Percentiles rank a stretch among this genome's conserved stretches.
Evolutionary conservation across 1,140 invertebrate genomes (phyloP).

Genomic region (Popillia japonica): DNA sequence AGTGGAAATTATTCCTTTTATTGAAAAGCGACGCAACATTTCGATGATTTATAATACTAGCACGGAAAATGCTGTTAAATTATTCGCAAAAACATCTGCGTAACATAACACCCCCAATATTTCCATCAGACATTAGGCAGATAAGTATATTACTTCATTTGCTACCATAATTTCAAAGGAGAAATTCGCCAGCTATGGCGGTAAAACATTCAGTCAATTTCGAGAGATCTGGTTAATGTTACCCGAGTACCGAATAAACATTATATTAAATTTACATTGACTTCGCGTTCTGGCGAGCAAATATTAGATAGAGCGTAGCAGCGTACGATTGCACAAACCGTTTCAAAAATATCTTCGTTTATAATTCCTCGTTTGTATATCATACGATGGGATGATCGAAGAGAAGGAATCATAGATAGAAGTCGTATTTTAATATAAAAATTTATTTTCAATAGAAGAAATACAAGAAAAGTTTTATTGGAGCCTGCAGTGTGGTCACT

Average conservation of each 20-base stretch:
- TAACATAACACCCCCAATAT: not conserved
- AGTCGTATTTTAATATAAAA: not conserved
- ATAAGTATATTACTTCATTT: conserved; percentile 10
- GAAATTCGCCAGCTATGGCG: not conserved
- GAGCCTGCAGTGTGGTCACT: not conserved
- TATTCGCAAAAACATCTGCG: not conserved
- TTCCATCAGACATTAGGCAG: not conserved
- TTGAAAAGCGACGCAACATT: no score
- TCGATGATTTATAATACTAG: no score
- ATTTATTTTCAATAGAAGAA: not conserved
- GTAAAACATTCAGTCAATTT: conserved; percentile 16
- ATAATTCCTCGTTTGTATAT: not conserved
- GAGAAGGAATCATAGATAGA: no score
- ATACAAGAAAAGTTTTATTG: not conserved
- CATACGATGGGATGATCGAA: no score
- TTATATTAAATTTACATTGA: conserved; percentile 3
- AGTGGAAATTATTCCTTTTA: no score
- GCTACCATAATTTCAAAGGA: not conserved
- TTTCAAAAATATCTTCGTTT: conserved; percentile 9
- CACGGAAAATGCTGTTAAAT: not conserved
- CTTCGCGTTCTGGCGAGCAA: not conserved
- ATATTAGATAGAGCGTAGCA: conserved; percentile 5
- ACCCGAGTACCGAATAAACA: conserved; percentile 8
- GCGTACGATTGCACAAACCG: not conserved
- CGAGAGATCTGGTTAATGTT: conserved; percentile 3